Conservation (phyloP, 2,113 vertebrate species). For the Uropsilus gracilis region DNA sequence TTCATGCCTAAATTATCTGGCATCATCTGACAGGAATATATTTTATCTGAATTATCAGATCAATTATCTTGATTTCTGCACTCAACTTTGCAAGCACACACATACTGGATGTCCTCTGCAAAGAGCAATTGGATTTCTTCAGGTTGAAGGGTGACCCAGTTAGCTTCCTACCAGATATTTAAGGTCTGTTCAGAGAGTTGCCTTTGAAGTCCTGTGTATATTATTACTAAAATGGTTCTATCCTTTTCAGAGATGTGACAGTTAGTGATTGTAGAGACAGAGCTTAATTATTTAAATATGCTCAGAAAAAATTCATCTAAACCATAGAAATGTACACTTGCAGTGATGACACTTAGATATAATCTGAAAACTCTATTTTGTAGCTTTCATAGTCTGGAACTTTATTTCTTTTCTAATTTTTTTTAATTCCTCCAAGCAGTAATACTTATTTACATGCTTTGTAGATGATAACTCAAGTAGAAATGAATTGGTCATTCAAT, state of each 20-base stretch:
- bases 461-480: not conserved
- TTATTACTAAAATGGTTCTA: not conserved
- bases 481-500: constrained; percentile 32
- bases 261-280: not conserved
- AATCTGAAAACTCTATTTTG: not conserved
- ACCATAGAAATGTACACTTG: not conserved
- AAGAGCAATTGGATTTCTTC: constrained; percentile 48
- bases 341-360: not conserved
- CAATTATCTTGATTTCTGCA: constrained; percentile 58
- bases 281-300: not conserved
- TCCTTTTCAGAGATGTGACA: constrained; percentile 3
- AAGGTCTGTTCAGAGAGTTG: not conserved
- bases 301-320: not conserved
- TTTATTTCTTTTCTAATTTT: not conserved
- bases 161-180: not conserved
- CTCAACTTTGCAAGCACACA: not conserved
- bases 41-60: constrained; percentile 65
- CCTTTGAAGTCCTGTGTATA: not conserved
- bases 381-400: constrained; percentile 4
- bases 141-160: constrained; percentile 16
- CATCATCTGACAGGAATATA: constrained; percentile 17
- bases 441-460: constrained; percentile 39
- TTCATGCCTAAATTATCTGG: constrained; percentile 46
- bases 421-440: not conserved
- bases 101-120: not conserved